Base-by-base conservation (phyloP, 2,888 invertebrate genomes). In the Eupeodes luniger region DNA sequence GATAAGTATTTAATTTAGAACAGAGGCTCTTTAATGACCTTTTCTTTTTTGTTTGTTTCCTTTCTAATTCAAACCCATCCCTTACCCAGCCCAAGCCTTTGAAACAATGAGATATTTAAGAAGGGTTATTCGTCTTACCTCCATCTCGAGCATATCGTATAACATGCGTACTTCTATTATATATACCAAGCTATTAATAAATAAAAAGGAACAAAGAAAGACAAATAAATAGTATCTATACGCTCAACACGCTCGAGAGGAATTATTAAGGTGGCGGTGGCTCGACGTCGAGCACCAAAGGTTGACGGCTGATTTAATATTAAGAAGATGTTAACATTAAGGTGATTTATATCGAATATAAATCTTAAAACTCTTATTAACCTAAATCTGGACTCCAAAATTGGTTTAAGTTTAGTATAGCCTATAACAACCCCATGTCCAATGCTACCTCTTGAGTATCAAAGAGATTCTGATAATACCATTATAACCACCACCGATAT, bases 1-100 rank as follows among this genome's bases (percentile, higher is more conserved):
- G 80, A 70, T 79, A 83, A 83, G 80, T 76, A 74, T 80, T 87
- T 77, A 75, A 82, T 79, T 82, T 86, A 34, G 61, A 79, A 64
- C 79, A 70, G 75, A 74, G 59, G 51, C 75, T 70, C 19, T 75
- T 57, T 70, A 82, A 79, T 86, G 69, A 82, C 51, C 44, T 75
- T 64, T 62, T n/a, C 53, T n/a, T 69, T 11, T 19, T 64, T 9
- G 19, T 64, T 64, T 47, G 19, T 64, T 40, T 12, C 5, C 4
- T 5, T 36, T 36, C 3, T 64, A 5, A 57, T 57, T 44, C 44
- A 10, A 47, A 47, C 47, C 12, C 47, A 16, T n/a, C 5, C 36
- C 5, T 1, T 36, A 5, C 36, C 36, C 36, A 1, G 51, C 27
- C 0, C 19, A 19, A 19, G 19, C 55, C 40, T 40, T 69, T 53